phyloP scores from a whole-genome alignment of 2,113 vertebrate species.

The Ellobius talpinus region DNA sequence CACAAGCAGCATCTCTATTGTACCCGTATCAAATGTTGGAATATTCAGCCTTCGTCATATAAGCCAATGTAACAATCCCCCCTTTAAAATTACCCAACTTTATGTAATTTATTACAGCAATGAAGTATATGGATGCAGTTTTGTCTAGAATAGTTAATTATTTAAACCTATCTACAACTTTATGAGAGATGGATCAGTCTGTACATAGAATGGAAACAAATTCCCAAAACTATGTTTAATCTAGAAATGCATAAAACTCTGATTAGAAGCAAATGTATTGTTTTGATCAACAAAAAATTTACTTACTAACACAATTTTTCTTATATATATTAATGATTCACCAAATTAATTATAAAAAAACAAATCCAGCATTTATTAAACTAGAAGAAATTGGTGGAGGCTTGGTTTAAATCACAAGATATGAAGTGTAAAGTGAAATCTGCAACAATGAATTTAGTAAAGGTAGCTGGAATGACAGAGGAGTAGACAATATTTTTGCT shows the following conservation, averaged over 20 bases:
- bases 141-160: background rate
- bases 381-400: background rate
- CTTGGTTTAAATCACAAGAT: background rate
- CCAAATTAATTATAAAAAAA: background rate
- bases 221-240: background rate
- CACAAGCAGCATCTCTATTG: too few relatives aligned
- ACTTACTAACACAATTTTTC: background rate
- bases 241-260: background rate
- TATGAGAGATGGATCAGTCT: background rate
- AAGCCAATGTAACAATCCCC: background rate
- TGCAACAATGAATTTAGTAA: background rate
- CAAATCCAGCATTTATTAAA: background rate
- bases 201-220: background rate
- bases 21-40: background rate
- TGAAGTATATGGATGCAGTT: background rate
- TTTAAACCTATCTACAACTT: background rate
- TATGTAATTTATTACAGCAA: background rate
- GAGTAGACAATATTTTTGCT: background rate
- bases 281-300: background rate
- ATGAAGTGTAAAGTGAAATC: rapidly evolving
- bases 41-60: background rate
- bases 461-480: too few relatives aligned
- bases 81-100: background rate
- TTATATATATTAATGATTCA: background rate
- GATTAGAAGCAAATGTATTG: background rate